Evolutionary conservation across 2,113 vertebrate genomes (phyloP), one percentile per base, ranked within the genome.

Genomic region (Podilymbus podiceps): DNA sequence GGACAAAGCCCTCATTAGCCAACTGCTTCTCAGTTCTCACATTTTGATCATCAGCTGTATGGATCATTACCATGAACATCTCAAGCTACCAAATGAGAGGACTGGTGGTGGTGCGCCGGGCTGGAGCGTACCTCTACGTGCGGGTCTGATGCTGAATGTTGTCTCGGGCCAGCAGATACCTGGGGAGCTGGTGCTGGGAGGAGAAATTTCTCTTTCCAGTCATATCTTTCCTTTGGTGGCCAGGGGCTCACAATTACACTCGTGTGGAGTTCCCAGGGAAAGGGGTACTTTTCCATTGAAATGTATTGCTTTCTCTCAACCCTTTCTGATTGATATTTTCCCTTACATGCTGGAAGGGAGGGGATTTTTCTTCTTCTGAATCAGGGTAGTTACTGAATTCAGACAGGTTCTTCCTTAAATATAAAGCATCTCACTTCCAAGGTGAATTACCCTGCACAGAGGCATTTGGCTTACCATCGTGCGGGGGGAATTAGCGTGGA

Each of bases 201-300:
- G 49, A 73, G 53, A 27, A 66, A 19, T 24, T 44, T 24, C 55
- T 40, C 21, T 27, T n/a, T 49, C n/a, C 55, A n/a, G 50, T 59
- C 1, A 0, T 63, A 8, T 24, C 0, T 3, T 3, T 4, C 44
- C 27, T 55, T 40, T 2, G 7, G 44, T 13, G 24, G n/a, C 23
- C 1, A 0, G 18, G 28, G 28, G 12, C 50, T 89, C n/a, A 0
- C 0, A 35, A 19, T n/a, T 49, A 18, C 1, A 4, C 47, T 21
- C 4, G 2, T 19, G 2, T 27, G 23, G 49, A 47, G 11, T 89
- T 74, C 38, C 33, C 23, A 31, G 62, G 44, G 42, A 67, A 56
- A 67, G 58, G 8, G 18, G 38, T 42, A 16, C 6, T 71, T 79
- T n/a, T 50, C 60, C 1, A 0, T 25, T 66, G 59, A 56, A 83